Base-by-base conservation (phyloP, 2,113 vertebrate species). In the Ancistrus triradiatus region DNA sequence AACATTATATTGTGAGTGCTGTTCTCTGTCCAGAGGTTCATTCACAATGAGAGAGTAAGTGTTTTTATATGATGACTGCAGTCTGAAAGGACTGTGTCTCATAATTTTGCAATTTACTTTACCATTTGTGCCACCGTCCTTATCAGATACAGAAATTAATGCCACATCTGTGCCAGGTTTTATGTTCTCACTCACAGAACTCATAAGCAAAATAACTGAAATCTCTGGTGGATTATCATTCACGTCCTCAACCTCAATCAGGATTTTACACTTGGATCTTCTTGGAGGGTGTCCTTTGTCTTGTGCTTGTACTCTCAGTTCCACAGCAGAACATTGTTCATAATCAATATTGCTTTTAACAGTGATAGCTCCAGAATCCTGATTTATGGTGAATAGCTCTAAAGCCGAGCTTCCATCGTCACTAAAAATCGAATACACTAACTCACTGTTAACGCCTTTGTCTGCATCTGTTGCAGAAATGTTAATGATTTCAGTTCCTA, bases 201-300 rank as follows among this genome's bases (percentile, higher is more conserved):
- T 76, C 1, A 80, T 78, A 6, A 87, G 37, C 1, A 85, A 87
- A 1, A 78, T 87, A 62, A 88, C 62, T 18, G 56, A 10, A 58
- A 89, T 68, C 47, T 82, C 78, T 1, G 89, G 89, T 1, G 64
- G 75, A 38, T 90, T 90, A 51, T 90, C 89, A 7, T 90, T 91
- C 17, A 69, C 67, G 31, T 90, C 88, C 28, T 76, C 0, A 1
- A 90, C 50, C 44, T 87, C 69, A 33, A 90, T 0, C 0, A 52
- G 42, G 6, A 91, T 71, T 0, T 6, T 82, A 52, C 87, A 89
- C 3, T 89, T 84, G 0, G 75, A 61, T 0, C 78, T 75, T 0
- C 85, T 11, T 0, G 85, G 76, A 0, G 59, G 68, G 0, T 9
- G 4, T 0, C 81, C 86, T 2, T 68, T 86, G 17, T 90, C 83